Percentiles rank a stretch among this genome's conserved stretches.
These are phyloP conservation scores for Zeugodacus cucurbitae DNA, from an alignment of 1,140 invertebrate genomes.

Conservation along the genomic window DNA sequence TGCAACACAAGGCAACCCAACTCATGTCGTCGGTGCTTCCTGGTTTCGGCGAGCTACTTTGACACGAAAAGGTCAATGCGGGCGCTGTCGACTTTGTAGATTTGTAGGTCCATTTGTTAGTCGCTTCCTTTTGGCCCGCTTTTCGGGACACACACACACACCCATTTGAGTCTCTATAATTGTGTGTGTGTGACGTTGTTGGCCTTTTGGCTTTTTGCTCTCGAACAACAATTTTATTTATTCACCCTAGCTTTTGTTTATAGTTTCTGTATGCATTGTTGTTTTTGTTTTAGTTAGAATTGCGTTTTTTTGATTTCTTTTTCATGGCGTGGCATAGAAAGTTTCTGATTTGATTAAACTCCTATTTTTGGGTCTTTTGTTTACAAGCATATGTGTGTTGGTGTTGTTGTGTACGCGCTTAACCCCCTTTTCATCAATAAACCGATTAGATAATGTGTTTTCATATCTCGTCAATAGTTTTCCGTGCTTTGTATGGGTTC, in stretches of 20 bases:
- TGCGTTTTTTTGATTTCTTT: background rate
- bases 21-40: background rate
- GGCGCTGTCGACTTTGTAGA: background rate
- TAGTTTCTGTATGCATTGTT: background rate
- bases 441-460: background rate
- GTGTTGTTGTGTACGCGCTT: background rate
- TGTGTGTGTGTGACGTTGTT: background rate
- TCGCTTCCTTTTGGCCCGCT: background rate
- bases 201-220: background rate
- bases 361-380: background rate
- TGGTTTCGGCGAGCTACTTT: background rate
- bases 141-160: background rate
- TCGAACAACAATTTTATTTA: background rate
- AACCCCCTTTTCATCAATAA: background rate
- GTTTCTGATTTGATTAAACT: constrained; percentile 9
- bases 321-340: background rate
- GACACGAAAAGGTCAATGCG: background rate
- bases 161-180: background rate
- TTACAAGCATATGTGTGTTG: background rate
- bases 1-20: background rate
- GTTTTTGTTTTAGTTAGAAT: background rate
- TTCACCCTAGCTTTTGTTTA: background rate
- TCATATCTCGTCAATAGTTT: background rate
- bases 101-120: background rate
- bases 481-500: background rate